These are phyloP conservation scores for Danio rerio DNA, from an alignment of 2,113 vertebrate species.

Conservation along the genomic window GRCz12tu NC_133183.1:17855001-17855500, in stretches of 20 bases:
- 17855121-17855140: constrained; percentile 82
- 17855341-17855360: constrained; percentile 75
- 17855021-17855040: constrained; percentile 69
- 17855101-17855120: constrained; percentile 80
- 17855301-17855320: constrained; percentile 72
- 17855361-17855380: constrained; percentile 66
- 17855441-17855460: constrained; percentile 48
- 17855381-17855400: constrained; percentile 62
- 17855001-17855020: constrained; percentile 72
- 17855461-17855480: constrained; percentile 46
- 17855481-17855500: constrained; percentile 24
- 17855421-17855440: constrained; percentile 49
- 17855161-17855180: constrained; percentile 54
- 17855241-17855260: constrained; percentile 66
- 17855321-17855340: constrained; percentile 73
- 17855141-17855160: constrained; percentile 76
- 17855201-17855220: constrained; percentile 63
- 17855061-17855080: constrained; percentile 48
- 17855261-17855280: constrained; percentile 67
- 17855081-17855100: constrained; percentile 61
- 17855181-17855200: constrained; percentile 52
- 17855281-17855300: constrained; percentile 62
- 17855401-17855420: constrained; percentile 34
- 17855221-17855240: constrained; percentile 64
- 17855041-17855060: constrained; percentile 52